A percentile compares a stretch with the other conserved stretches of the same genome.
phyloP scores from a whole-genome alignment of 2,113 vertebrate species.

The Phylloscopus trochilus region DNA sequence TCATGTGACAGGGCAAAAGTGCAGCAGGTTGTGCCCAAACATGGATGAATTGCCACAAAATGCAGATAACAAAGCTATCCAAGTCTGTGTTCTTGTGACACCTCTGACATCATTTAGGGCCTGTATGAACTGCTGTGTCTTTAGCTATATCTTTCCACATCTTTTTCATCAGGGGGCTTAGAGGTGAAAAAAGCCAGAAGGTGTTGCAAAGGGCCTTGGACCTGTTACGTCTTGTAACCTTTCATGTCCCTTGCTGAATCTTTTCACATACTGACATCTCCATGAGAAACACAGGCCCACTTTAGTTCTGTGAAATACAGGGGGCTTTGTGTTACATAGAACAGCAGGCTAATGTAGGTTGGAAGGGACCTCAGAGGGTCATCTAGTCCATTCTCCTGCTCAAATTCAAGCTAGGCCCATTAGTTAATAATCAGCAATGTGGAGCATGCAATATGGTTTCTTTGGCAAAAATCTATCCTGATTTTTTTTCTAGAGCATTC shows the following conservation, averaged over 20 bases:
- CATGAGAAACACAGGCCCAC: neutral
- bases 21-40: neutral
- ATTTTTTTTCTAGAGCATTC: neutral
- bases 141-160: neutral
- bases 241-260: neutral
- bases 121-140: neutral
- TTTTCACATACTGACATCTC: neutral
- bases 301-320: neutral
- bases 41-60: neutral
- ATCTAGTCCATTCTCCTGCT: neutral
- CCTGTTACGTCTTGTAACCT: neutral
- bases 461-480: neutral
- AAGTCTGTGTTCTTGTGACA: neutral
- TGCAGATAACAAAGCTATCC: neutral
- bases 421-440: neutral
- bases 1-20: neutral
- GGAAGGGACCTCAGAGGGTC: neutral
- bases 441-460: neutral
- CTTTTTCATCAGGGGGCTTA: neutral
- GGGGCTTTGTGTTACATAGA: neutral
- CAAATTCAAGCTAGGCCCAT: neutral
- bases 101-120: neutral
- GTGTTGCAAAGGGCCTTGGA: neutral
- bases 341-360: neutral
- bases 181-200: neutral